Conservation (phyloP, 2,113 vertebrate genomes). For the Spea multiplicata region DNA sequence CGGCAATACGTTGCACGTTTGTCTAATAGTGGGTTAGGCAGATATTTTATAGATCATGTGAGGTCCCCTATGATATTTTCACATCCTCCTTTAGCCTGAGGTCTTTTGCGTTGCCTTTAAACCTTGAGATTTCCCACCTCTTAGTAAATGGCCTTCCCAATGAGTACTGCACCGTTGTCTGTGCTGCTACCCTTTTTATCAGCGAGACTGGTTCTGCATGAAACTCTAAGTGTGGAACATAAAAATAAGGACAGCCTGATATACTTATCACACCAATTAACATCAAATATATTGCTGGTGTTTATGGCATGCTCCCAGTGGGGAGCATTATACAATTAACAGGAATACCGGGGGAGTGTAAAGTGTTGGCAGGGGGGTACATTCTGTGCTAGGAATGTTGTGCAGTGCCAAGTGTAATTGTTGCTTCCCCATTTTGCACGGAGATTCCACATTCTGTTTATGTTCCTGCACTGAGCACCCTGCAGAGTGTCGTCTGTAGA, state of each 20-base stretch:
- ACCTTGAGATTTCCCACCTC: not conserved
- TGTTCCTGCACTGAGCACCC: constrained; percentile 35
- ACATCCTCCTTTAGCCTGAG: not conserved
- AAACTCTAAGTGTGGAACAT: constrained; percentile 10
- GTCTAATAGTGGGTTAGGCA: no score
- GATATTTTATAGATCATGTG: no score
- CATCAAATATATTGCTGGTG: constrained; percentile 42
- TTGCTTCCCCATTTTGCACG: constrained; percentile 24
- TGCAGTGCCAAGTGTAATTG: constrained; percentile 40
- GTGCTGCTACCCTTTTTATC: constrained; percentile 11
- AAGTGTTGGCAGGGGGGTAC: constrained; percentile 4
- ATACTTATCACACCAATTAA: constrained; percentile 40
- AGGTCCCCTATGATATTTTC: not conserved
- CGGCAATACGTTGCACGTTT: no score
- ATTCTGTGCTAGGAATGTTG: constrained; percentile 22
- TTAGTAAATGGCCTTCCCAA: not conserved
- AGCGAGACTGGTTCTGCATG: constrained; percentile 1
- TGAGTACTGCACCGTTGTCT: not conserved
- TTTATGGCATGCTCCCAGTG: constrained; percentile 38
- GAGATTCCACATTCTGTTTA: constrained; percentile 29
- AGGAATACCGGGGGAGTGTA: constrained; percentile 38
- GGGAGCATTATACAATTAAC: constrained; percentile 44
- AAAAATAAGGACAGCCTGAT: constrained; percentile 36
- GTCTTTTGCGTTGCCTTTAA: no score
- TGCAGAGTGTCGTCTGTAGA: constrained; percentile 55